Conservation (phyloP, 2,113 vertebrate species). For the Pimephales promelas region DNA sequence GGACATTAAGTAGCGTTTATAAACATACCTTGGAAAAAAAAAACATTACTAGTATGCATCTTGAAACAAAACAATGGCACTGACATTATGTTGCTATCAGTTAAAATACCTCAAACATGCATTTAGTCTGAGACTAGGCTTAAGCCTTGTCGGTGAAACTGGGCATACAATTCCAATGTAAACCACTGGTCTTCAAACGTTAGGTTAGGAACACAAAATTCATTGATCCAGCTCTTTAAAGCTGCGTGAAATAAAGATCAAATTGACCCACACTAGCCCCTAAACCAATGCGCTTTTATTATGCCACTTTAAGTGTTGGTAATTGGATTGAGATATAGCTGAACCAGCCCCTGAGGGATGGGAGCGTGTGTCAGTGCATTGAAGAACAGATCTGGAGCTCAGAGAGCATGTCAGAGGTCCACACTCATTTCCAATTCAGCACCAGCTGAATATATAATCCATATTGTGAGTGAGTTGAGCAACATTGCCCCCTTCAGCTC, state of each 20-base stretch:
- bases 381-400: slow-evolving; percentile 28
- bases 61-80: too few relatives aligned
- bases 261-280: background rate
- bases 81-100: too few relatives aligned
- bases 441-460: background rate
- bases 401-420: slow-evolving; percentile 21
- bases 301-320: slow-evolving; percentile 6
- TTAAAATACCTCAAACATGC: too few relatives aligned
- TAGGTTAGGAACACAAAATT: background rate
- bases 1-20: too few relatives aligned
- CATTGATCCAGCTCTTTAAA: background rate
- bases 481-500: slow-evolving; percentile 8
- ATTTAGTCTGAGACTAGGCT: too few relatives aligned
- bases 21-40: too few relatives aligned
- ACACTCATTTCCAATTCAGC: background rate
- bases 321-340: slow-evolving; percentile 13
- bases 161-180: background rate
- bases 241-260: background rate
- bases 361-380: background rate
- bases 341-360: background rate
- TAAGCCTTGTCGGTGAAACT: too few relatives aligned
- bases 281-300: background rate
- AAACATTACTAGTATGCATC: too few relatives aligned
- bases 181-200: background rate
- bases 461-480: background rate